phyloP scores from a whole-genome alignment of 2,888 invertebrate genomes.

The Eupithecia centaureata region DNA sequence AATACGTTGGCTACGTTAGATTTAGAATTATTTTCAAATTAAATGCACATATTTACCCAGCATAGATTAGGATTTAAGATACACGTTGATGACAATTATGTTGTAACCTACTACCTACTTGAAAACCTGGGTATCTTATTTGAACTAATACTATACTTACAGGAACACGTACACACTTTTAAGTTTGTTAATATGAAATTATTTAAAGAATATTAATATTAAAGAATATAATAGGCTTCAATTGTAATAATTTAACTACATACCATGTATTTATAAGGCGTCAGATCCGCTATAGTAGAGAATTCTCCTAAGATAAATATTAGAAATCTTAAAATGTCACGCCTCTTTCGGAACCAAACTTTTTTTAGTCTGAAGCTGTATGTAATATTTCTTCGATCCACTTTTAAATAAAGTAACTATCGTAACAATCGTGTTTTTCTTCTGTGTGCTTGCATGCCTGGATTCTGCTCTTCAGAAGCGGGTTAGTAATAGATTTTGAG shows the following conservation, averaged over 20 bases:
- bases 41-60: background rate
- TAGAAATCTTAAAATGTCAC: background rate
- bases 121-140: background rate
- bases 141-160: background rate
- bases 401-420: background rate
- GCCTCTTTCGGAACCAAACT: background rate
- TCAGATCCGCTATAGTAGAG: background rate
- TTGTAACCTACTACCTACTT: too few species aligned
- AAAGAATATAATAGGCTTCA: background rate
- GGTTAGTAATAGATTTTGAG: conserved; percentile 4
- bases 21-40: background rate
- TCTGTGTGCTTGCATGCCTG: conserved; percentile 4
- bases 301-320: background rate
- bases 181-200: background rate
- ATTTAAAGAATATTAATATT: background rate
- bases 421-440: background rate
- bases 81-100: background rate
- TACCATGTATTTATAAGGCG: background rate
- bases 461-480: conserved; percentile 1
- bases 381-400: background rate
- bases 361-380: background rate
- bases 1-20: background rate
- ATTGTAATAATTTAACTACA: background rate
- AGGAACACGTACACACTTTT: background rate
- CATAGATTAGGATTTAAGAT: background rate